A percentile compares a stretch with the other conserved stretches of the same genome.
Evolutionary conservation across 2,113 vertebrate species (phyloP).

Genomic region (Petroica traversi): DNA sequence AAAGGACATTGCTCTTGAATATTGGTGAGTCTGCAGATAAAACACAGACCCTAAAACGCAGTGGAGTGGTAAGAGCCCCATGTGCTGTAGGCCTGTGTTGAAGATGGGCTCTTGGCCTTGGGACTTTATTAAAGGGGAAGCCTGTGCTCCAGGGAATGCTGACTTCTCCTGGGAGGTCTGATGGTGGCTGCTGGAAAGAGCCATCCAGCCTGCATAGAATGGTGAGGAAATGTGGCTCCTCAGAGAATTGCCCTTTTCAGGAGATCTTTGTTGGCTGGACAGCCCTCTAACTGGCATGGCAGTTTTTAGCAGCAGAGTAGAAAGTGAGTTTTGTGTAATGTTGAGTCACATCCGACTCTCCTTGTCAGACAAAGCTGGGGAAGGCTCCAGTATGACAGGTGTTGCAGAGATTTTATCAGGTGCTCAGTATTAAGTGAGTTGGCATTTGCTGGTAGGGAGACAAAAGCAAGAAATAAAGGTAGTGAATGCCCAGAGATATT

Average conservation of each 20-base stretch:
- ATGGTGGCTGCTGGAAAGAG: background rate
- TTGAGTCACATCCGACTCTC: background rate
- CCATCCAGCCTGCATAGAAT: background rate
- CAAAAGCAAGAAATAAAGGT: background rate
- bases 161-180: background rate
- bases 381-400: background rate
- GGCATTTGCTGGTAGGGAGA: background rate
- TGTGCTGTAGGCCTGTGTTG: background rate
- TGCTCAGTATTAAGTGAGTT: background rate
- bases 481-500: background rate
- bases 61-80: rapidly evolving
- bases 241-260: background rate
- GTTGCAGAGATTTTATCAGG: background rate
- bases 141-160: background rate
- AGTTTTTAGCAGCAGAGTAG: background rate
- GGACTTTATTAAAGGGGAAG: background rate
- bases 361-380: background rate
- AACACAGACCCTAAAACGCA: background rate
- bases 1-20: background rate
- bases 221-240: background rate
- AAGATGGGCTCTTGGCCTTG: background rate
- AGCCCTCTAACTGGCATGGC: background rate
- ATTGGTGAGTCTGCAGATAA: background rate
- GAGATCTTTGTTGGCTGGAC: background rate
- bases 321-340: background rate